These are phyloP conservation scores for Saccostrea glomerata DNA, from an alignment of 1,140 invertebrate species.

Conservation along the genomic window DNA sequence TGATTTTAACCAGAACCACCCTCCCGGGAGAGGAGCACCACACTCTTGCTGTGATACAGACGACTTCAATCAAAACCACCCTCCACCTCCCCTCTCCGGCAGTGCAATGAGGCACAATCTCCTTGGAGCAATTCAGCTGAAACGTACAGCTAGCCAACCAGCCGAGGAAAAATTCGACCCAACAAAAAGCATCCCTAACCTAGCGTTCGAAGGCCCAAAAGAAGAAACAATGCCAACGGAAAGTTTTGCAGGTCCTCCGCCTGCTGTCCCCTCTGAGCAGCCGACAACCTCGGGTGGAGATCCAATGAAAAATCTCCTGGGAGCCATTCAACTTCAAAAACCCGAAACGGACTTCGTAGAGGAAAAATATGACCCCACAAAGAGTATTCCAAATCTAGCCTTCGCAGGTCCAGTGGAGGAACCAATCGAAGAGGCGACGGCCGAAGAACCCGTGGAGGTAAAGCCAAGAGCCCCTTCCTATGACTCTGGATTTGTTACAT, in stretches of 20 bases:
- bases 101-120: slow-evolving; percentile 22
- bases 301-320: slow-evolving; percentile 3
- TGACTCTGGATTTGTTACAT: neutral
- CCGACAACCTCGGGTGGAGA: neutral
- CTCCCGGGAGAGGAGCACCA: neutral
- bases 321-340: neutral
- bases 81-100: neutral
- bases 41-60: neutral
- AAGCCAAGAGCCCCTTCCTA: neutral
- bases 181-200: slow-evolving; percentile 1
- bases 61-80: neutral
- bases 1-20: neutral
- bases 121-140: neutral
- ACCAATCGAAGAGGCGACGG: neutral
- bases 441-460: neutral
- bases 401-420: neutral
- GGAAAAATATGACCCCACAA: slow-evolving; percentile 14
- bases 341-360: slow-evolving; percentile 17
- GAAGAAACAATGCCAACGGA: neutral
- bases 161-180: slow-evolving; percentile 13
- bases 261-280: neutral
- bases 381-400: neutral
- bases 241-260: neutral
- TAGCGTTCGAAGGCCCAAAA: neutral
- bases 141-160: neutral